Conservation (phyloP, 2,113 vertebrate genomes). For the Carlito syrichta region DNA sequence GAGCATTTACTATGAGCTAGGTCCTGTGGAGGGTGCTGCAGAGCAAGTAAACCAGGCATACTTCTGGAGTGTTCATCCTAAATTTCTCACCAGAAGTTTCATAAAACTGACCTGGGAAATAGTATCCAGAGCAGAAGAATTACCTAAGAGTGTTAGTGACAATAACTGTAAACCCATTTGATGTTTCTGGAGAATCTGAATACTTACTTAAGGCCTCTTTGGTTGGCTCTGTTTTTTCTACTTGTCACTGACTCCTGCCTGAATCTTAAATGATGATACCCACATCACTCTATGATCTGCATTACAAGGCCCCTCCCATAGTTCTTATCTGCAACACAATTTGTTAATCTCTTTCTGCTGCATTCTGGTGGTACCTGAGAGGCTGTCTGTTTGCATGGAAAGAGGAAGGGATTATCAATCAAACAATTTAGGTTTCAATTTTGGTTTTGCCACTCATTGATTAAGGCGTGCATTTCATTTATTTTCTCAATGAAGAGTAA, state of each 20-base stretch:
- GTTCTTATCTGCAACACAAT: background rate
- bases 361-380: background rate
- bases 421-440: background rate
- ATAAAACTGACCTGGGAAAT: constrained; percentile 3
- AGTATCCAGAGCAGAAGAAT: background rate
- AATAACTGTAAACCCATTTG: constrained; percentile 16
- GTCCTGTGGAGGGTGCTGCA: background rate
- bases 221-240: background rate
- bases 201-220: constrained; percentile 24
- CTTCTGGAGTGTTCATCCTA: background rate
- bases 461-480: constrained; percentile 1
- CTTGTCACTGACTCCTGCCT: background rate
- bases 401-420: constrained; percentile 8
- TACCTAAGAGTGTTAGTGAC: background rate
- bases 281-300: background rate
- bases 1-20: background rate
- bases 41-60: background rate
- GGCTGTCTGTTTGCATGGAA: background rate
- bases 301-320: background rate
- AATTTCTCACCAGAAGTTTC: background rate
- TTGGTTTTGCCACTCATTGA: background rate
- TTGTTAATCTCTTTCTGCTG: background rate
- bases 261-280: background rate
- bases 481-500: background rate
- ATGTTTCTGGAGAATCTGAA: background rate